Evolutionary conservation across 2,113 vertebrate species (phyloP).

Genomic region (Nicator chloris): DNA sequence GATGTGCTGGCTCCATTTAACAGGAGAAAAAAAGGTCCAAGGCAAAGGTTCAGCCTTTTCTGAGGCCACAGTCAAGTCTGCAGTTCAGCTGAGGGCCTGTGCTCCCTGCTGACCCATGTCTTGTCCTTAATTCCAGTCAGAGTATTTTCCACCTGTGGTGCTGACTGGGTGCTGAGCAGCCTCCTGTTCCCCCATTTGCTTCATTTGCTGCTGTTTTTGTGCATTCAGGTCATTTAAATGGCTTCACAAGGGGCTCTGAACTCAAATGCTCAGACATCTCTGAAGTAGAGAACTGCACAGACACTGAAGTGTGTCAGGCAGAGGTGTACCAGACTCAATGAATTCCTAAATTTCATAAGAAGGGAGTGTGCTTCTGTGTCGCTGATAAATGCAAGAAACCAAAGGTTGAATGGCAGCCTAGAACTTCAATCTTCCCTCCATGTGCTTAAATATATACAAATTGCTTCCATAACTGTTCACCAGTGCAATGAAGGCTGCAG

Average conservation of each 20-base stretch:
- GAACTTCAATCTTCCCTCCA: not conserved
- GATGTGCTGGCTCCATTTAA: not conserved
- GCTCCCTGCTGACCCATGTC: not conserved
- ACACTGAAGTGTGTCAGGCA: not conserved
- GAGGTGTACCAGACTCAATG: not conserved
- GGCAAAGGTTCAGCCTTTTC: not conserved
- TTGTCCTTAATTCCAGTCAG: not conserved
- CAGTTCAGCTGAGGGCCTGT: not conserved
- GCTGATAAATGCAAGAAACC: not conserved
- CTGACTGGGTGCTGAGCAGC: not conserved
- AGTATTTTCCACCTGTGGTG: not conserved
- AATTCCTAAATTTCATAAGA: not conserved
- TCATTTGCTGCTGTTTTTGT: not conserved
- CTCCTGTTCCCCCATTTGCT: not conserved
- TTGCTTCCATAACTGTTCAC: not conserved
- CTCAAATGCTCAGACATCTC: not conserved
- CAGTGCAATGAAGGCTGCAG: not conserved
- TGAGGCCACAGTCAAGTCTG: not conserved
- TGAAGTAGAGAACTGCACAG: not conserved
- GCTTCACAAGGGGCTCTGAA: not conserved
- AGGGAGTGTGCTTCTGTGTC: not conserved
- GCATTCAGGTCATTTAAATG: not conserved
- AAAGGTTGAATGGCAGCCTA: not conserved
- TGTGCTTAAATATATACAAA: not conserved
- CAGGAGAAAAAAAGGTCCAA: not conserved